Percentiles rank a stretch among this genome's conserved stretches.
Conservation (phyloP, 1,140 invertebrate species). For the Palaemon carinicauda region DNA sequence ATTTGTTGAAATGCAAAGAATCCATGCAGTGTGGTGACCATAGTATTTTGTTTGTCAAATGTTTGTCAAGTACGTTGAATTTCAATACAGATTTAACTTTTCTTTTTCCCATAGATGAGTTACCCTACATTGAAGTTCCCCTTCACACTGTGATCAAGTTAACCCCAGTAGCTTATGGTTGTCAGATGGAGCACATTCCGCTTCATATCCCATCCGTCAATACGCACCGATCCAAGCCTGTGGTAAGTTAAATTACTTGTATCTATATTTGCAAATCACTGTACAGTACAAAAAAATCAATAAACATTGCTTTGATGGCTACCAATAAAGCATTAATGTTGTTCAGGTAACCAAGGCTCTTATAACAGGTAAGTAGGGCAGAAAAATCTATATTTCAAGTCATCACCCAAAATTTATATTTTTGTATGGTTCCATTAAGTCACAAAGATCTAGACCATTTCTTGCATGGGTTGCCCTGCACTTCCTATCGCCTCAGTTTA, state of each 20-base stretch:
- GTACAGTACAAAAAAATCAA: background rate
- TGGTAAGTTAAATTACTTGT: constrained; percentile 10
- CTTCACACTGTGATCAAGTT: constrained; percentile 97
- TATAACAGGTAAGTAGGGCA: too few species aligned
- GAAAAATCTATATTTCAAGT: too few species aligned
- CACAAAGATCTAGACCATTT: too few species aligned
- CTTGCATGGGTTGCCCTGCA: too few species aligned
- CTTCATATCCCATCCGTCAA: constrained; percentile 91
- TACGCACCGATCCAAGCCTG: constrained; percentile 75
- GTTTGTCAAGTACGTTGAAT: too few species aligned
- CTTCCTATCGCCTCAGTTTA: too few species aligned
- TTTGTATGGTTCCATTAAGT: too few species aligned
- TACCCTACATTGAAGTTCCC: constrained; percentile 87
- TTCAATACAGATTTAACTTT: background rate
- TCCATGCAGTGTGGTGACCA: background rate
- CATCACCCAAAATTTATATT: too few species aligned
- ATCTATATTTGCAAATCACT: background rate
- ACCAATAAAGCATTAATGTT: too few species aligned
- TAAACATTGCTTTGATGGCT: background rate
- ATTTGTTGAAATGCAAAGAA: background rate
- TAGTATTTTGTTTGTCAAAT: background rate
- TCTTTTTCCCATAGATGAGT: constrained; percentile 74
- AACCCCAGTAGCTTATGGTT: constrained; percentile 96
- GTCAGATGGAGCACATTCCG: constrained; percentile 89
- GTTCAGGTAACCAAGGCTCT: too few species aligned